A percentile compares a stretch with the other conserved stretches of the same genome.
phyloP scores from a whole-genome alignment of 2,888 invertebrate species.

The Drosophila gaucha region DNA sequence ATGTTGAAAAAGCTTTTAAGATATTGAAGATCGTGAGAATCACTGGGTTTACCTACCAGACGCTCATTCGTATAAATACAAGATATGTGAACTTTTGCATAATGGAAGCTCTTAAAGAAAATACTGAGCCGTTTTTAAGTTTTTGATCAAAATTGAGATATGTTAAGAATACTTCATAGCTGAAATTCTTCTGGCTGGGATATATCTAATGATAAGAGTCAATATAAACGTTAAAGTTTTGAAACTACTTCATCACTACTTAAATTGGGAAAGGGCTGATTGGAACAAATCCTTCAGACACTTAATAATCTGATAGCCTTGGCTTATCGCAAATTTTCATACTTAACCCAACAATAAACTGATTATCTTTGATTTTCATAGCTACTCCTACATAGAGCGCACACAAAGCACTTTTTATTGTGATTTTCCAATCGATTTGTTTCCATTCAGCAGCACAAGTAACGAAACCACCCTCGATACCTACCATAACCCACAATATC shows the following conservation, averaged over 20 bases:
- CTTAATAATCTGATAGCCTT: background rate
- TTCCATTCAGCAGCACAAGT: slow-evolving; percentile 23
- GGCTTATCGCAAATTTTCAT: slow-evolving; percentile 14
- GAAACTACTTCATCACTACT: background rate
- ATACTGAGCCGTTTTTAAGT: no score
- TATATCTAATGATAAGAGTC: no score
- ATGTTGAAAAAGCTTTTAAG: no score
- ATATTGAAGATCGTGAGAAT: no score
- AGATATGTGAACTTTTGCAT: no score
- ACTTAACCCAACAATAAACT: background rate
- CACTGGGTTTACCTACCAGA: no score
- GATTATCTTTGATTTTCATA: slow-evolving; percentile 4
- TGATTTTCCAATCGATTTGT: slow-evolving; percentile 71
- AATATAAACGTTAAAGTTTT: no score
- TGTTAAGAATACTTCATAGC: no score
- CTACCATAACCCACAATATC: slow-evolving; percentile 54
- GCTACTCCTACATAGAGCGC: slow-evolving; percentile 26
- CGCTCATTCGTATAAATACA: no score
- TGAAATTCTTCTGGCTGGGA: no score
- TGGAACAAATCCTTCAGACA: background rate
- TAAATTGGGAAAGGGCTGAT: background rate
- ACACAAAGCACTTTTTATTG: slow-evolving; percentile 54
- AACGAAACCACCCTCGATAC: slow-evolving; percentile 30
- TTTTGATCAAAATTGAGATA: no score
- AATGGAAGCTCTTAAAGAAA: no score